Percentiles rank a stretch among this genome's conserved stretches.
phyloP scores from a whole-genome alignment of 2,797 vertebrate genomes.

The Cyclura pinguis region DNA sequence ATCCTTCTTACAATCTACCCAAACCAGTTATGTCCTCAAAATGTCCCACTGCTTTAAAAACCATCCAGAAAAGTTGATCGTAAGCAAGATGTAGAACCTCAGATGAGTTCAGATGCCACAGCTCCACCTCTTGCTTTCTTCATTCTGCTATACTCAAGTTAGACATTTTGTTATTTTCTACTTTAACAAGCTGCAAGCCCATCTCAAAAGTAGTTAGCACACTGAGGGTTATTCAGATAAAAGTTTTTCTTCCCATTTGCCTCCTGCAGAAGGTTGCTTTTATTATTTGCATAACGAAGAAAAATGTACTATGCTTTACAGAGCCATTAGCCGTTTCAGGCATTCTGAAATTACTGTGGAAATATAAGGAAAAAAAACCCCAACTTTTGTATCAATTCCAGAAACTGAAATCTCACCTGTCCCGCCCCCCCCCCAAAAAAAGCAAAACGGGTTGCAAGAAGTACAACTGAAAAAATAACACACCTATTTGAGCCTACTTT shows the following conservation, averaged over 20 bases:
- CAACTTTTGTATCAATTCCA: background rate
- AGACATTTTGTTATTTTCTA: background rate
- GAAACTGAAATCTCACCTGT: background rate
- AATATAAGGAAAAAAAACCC: background rate
- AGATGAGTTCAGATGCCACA: background rate
- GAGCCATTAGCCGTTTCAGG: background rate
- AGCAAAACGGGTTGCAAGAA: conserved; percentile 26
- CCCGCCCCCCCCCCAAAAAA: background rate
- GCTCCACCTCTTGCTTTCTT: background rate
- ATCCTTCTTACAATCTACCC: background rate
- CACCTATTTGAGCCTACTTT: no score
- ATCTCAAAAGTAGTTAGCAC: background rate
- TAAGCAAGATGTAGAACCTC: background rate
- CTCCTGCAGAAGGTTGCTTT: background rate
- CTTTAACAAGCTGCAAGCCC: background rate
- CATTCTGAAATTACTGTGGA: conserved; percentile 8
- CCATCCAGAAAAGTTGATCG: background rate
- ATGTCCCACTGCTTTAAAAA: background rate
- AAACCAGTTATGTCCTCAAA: background rate
- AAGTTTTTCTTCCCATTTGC: background rate
- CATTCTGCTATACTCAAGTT: background rate
- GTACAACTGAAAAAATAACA: background rate
- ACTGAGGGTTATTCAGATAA: background rate
- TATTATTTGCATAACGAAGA: conserved; percentile 43
- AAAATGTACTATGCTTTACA: conserved; percentile 36